Percentiles rank a stretch among this genome's conserved stretches.
phyloP scores from a whole-genome alignment of 2,888 invertebrate species.

The Stenotaenia linearis region DNA sequence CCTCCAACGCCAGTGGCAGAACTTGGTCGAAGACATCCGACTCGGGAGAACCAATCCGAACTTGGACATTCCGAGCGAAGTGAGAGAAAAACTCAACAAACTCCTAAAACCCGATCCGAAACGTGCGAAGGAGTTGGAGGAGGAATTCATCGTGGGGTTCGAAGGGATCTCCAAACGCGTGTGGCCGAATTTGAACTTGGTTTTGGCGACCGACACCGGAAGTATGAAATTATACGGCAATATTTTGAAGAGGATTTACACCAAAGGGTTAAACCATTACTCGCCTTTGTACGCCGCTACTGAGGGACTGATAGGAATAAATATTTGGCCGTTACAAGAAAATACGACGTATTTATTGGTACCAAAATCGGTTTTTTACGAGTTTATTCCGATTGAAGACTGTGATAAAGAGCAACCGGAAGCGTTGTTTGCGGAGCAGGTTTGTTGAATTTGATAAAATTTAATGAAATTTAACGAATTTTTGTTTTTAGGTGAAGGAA shows the following conservation, averaged over 20 bases:
- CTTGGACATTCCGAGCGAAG: background rate
- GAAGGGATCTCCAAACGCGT: slow-evolving; percentile 40
- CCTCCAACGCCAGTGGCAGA: slow-evolving; percentile 41
- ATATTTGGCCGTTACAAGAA: slow-evolving; percentile 36
- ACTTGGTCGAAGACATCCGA: slow-evolving; percentile 43
- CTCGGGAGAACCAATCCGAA: slow-evolving; percentile 27
- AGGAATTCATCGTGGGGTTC: slow-evolving; percentile 41
- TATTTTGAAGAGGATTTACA: slow-evolving; percentile 33
- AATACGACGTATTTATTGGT: slow-evolving; percentile 41
- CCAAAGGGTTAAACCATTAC: slow-evolving; percentile 42
- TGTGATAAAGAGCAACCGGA: slow-evolving; percentile 14
- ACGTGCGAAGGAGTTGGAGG: slow-evolving; percentile 42
- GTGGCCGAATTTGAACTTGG: slow-evolving; percentile 29
- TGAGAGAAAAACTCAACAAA: slow-evolving; percentile 39
- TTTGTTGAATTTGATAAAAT: slow-evolving; percentile 9
- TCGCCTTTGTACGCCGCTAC: slow-evolving; percentile 46
- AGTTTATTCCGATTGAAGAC: slow-evolving; percentile 44
- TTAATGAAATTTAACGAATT: no score
- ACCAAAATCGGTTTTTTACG: slow-evolving; percentile 45
- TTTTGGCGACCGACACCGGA: slow-evolving; percentile 40
- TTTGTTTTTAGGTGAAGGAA: slow-evolving; percentile 42
- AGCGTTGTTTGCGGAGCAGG: slow-evolving; percentile 30
- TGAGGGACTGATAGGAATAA: slow-evolving; percentile 43
- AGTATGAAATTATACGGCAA: slow-evolving; percentile 43
- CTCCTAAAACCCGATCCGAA: slow-evolving; percentile 39